These are phyloP conservation scores for Aspiorhynchus laticeps DNA, from an alignment of 2,113 vertebrate species.

Conservation along the genomic window DNA sequence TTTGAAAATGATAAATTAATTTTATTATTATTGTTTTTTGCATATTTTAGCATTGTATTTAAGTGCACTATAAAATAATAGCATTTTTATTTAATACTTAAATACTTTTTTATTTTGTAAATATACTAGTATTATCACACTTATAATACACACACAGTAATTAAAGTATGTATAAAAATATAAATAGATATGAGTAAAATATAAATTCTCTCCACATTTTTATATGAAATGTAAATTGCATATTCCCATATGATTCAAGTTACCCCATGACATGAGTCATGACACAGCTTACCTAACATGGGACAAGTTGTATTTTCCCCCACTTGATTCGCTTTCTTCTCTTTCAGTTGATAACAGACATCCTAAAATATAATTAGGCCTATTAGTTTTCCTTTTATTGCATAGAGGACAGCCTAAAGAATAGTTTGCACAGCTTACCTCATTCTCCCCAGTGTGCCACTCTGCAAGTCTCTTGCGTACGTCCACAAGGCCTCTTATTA, in stretches of 20 bases:
- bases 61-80: too few species aligned
- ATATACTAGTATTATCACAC: too few species aligned
- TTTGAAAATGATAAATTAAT: too few species aligned
- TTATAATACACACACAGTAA: too few species aligned
- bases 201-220: too few species aligned
- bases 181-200: too few species aligned
- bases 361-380: neutral
- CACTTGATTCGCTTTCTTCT: neutral
- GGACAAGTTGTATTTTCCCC: neutral
- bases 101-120: too few species aligned
- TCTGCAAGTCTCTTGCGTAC: slow-evolving; percentile 1
- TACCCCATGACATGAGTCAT: neutral
- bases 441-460: neutral
- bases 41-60: too few species aligned
- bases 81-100: too few species aligned
- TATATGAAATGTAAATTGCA: neutral
- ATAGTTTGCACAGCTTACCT: neutral
- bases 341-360: neutral
- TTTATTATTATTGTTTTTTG: too few species aligned
- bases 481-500: slow-evolving; percentile 23
- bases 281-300: neutral
- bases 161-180: too few species aligned
- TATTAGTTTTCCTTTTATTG: neutral
- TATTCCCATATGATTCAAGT: neutral
- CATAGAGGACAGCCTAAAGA: neutral